Base-by-base conservation (phyloP, 2,888 invertebrate genomes). In the Sinhomidia bicolor region DNA sequence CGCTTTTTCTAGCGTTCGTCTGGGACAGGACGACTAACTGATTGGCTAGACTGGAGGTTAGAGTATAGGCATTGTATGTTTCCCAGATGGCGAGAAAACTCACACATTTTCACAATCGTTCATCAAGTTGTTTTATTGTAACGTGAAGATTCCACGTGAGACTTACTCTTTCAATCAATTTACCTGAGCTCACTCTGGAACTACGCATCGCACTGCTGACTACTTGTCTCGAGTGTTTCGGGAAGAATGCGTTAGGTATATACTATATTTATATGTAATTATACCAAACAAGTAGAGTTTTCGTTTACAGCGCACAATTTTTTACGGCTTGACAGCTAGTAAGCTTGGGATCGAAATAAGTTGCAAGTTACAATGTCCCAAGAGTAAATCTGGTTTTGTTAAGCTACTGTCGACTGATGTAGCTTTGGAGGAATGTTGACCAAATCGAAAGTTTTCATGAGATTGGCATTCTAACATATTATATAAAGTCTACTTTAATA, bases 111-210 rank as follows among this genome's bases (percentile, higher is more conserved):
- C 65, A 36, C 65, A 36, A 32, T 36, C 65, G 17, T 36, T 68
- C 65, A 36, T 68, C 65, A 68, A 68, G 17, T 68, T 36, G 32
- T 32, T 68, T 3, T 68, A 32, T 7, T 17, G 36, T 36, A 29
- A 32, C n/a, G 65, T 36, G 65, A 68, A 68, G 65, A 68, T 68
- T 68, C 29, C 65, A 68, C 32, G 32, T 32, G 32, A 32, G 36
- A 36, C 32, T 68, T 68, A 32, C 65, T 68, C 65, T 68, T 68
- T 68, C 32, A 68, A 68, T 68, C 65, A 36, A 10, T 17, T n/a
- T 68, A 12, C 14, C 5, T 32, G 10, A 5, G 23, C 20, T 23
- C 23, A 57, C 20, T 23, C 57, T 3, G 9, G 57, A 12, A 23
- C 0, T 51, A 10, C 10, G 3, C 12, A 23, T 57, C 9, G 4